Base-by-base conservation (phyloP, 2,797 vertebrate genomes). In the Cirrhinus molitorella region DNA sequence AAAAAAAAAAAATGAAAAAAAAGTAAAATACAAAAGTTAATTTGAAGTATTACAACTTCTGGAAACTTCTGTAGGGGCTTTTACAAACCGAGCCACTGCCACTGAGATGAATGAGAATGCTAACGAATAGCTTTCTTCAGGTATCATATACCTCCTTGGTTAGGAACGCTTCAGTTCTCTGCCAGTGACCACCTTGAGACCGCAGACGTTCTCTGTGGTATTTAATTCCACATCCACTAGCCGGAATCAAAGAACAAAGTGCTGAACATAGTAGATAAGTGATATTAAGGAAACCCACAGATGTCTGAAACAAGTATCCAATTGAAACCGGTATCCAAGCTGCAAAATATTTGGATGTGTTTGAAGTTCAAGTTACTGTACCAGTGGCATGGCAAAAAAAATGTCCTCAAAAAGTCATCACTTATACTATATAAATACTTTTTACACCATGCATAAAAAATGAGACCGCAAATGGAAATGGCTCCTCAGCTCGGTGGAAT, bases 381-480 rank as follows among this genome's bases (percentile, higher is more conserved):
- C 31, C 34, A 75, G 47, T 17, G 59, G 23, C 37, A 61, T 1
- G 11, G 49, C 17, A 25, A 78, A 73, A 78, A 73, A 53, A 21
- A 31, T 47, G 31, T 25, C 59, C 17, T 68, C 57, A 43, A 23
- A 86, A 86, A 79, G 12, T 61, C 47, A 82, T 72, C n/a, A 59
- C 65, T 77, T 81, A 66, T 53, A 75, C 43, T 74, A 49, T 63
- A 86, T 81, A 87, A 84, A 87, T 73, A 78, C 28, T 53, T 78
- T 70, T 70, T 21, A 71, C n/a, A 57, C 51, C 75, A 84, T 84
- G 82, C 82, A 84, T 84, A 78, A 59, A 45, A 77, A 78, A 84
- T 81, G 37, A 81, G 80, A 73, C 51, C 5, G n/a, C 59, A 77
- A 84, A 84, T 84, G 85, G 57, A 84, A 84, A 72, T 71, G 78